Evolutionary conservation across 2,113 vertebrate genomes (phyloP), one percentile per base, ranked within the genome.

Genomic region (Syngnathoides biaculeatus): DNA sequence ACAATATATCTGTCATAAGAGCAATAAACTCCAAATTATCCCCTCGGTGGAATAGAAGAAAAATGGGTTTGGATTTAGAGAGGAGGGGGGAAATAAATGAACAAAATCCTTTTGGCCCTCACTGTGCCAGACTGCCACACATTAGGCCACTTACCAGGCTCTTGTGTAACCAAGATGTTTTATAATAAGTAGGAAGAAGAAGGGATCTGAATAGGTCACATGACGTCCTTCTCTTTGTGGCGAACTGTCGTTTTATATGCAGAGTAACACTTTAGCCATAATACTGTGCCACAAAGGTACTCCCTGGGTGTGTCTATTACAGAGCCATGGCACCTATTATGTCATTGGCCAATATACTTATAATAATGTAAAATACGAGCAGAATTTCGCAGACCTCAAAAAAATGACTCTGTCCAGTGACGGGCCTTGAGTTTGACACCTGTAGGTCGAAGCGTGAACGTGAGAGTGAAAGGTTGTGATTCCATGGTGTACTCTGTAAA

Each of bases 71-170:
- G 58, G 12, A 38, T n/a, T n/a, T 8, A 4, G 10, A 60, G 20
- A 13, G 2, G 10, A 8, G 8, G 35, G 8, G 11, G 4, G 5
- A n/a, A n/a, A 8, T 12, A n/a, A 60, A 22, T 4, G 14, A 40
- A 22, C 5, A 20, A 1, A n/a, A 17, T 4, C 2, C 39, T 30
- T 27, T 0, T 11, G 27, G n/a, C 26, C 60, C 35, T 60, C 2
- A 2, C 47, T 74, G 65, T 53, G 39, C 52, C 15, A 57, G n/a
- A 40, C 52, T 40, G 22, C 57, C 12, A 58, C 67, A 68, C 64
- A 77, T 71, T 42, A 64, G 45, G 47, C 60, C 73, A 70, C 53
- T 79, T 67, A 63, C 48, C 35, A 38, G 8, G 38, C 61, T 39
- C 30, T 15, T 58, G 17, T 64, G 71, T 52, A 47, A 61, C 77